Percentiles rank a stretch among this genome's conserved stretches.
These are phyloP conservation scores for Daktulosphaira vitifoliae DNA, from an alignment of 1,140 invertebrate genomes.

Conservation along the genomic window DNA sequence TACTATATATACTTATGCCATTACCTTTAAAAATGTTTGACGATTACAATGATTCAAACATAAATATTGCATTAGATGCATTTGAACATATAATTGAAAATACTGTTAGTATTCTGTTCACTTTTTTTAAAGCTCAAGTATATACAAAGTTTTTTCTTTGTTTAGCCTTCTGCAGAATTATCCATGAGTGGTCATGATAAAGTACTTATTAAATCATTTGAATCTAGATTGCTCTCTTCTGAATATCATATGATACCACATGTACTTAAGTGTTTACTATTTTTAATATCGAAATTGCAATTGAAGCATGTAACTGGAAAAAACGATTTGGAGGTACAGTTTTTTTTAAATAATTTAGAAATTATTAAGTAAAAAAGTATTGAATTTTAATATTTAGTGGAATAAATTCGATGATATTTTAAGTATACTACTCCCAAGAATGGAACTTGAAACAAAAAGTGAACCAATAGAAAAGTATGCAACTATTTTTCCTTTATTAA, in stretches of 20 bases:
- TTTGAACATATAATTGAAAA: conserved; percentile 23
- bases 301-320: conserved; percentile 23
- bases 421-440: conserved; percentile 16
- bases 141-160: not conserved
- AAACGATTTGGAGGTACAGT: conserved; percentile 13
- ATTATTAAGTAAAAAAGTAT: not conserved
- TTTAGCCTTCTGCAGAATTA: conserved; percentile 19
- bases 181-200: conserved; percentile 15
- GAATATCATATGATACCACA: conserved; percentile 14
- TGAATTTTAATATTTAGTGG: conserved; percentile 22
- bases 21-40: conserved; percentile 29
- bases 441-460: conserved; percentile 15
- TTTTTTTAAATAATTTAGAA: not conserved
- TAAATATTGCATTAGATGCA: not conserved
- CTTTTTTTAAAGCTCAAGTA: not conserved
- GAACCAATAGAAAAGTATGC: not conserved
- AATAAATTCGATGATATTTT: conserved; percentile 27
- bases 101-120: conserved; percentile 14
- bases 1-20: conserved; percentile 20
- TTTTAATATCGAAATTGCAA: conserved; percentile 13
- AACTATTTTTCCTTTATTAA: conserved; percentile 7
- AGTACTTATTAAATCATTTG: conserved; percentile 1
- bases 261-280: conserved; percentile 2
- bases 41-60: conserved; percentile 16
- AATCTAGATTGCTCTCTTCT: not conserved